These are phyloP conservation scores for Myotis daubentonii DNA, from an alignment of 2,797 vertebrate genomes.

Conservation along the genomic window DNA sequence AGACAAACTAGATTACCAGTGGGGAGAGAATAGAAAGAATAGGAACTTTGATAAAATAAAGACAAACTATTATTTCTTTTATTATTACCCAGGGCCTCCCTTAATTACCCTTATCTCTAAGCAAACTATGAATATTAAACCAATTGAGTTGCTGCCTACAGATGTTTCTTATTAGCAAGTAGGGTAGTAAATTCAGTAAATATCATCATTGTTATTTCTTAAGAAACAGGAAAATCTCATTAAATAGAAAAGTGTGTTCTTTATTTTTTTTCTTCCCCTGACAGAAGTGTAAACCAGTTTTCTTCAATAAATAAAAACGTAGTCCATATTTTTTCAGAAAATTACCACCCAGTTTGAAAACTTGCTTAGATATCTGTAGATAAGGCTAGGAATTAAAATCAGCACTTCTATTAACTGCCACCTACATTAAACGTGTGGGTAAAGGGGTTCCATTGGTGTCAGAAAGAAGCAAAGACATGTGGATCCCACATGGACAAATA, in stretches of 20 bases:
- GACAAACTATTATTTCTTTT: background rate
- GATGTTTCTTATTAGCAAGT: background rate
- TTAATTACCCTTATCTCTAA: background rate
- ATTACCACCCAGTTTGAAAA: background rate
- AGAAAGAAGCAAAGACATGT: background rate
- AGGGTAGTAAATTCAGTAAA: background rate
- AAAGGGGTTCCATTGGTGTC: background rate
- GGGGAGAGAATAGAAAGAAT: background rate
- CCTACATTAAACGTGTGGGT: background rate
- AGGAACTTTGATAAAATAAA: background rate
- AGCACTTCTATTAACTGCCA: background rate
- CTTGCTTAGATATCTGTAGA: background rate
- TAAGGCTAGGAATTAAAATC: background rate
- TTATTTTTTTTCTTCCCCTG: background rate
- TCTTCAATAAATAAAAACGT: conserved; percentile 14
- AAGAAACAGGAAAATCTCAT: background rate
- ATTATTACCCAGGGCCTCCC: background rate
- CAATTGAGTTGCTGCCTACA: background rate
- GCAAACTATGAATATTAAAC: background rate
- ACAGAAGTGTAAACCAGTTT: background rate
- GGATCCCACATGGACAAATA: background rate
- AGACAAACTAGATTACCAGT: background rate
- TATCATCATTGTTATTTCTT: background rate
- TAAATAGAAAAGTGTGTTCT: background rate
- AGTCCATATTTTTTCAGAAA: background rate